Evolutionary conservation across 2,888 invertebrate species (phyloP), one percentile per base, ranked within the genome.

Genomic region (Aporophyla nigra): DNA sequence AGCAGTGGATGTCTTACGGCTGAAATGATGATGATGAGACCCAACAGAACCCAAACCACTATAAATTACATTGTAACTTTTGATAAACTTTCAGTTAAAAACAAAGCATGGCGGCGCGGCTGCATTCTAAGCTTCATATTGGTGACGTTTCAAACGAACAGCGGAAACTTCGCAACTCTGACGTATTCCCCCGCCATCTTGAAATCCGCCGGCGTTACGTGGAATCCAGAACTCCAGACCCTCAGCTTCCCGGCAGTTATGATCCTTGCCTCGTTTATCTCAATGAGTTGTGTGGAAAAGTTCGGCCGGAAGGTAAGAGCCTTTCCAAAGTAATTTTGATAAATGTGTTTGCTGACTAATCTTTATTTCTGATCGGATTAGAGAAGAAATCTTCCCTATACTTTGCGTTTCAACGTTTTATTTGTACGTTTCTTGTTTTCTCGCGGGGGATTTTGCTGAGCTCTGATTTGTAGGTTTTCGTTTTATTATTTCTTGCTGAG

Each of bases 231-330:
- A 53, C 87, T 95, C 51, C 94, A 93, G 85, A 87, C 93, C 1
- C 82, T 95, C 51, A 93, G 92, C 73, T 93, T 96, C 69, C 95
- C 96, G 5, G 87, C 90, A 10, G 91, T 95, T 12, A 93, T 95
- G 93, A 93, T 95, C 49, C 56, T 94, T 3, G 93, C 93, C 0
- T 93, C 94, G 0, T 82, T 94, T 19, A 71, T 93, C 5, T 92
- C 94, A 27, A 93, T 94, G 88, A 84, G 89, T 58, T 92, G 91
- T 65, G 92, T 96, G 16, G 96, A 96, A 74, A 93, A 87, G 75
- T 88, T 93, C 51, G 94, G 94, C 6, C 92, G 95, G 81, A 94
- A 93, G 93, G 96, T 96, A 86, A 86, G 82, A 76, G 62, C 54
- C 58, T 67, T 77, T 76, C 40, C 74, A 61, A 76, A 86, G 82